Conservation (phyloP, 37 sponge, comb jelly and placozoan species). For the Halichondria panicea region DNA sequence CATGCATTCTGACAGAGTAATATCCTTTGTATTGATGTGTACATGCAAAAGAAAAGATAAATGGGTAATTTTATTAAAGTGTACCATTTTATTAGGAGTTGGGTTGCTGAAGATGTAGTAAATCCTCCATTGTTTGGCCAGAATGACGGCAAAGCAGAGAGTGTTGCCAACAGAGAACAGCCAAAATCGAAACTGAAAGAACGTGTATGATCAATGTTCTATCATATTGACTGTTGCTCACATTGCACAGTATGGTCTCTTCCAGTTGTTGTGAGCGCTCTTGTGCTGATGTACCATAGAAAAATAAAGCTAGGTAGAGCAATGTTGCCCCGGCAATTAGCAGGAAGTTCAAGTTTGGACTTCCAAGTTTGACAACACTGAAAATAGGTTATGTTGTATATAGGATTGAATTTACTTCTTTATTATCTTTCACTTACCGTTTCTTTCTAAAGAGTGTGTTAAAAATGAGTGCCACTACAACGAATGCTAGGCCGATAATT, state of each 20-base stretch:
- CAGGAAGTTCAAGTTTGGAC: conserved; percentile 16
- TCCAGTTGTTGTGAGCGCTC: background rate
- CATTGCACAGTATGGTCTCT: conserved; percentile 3
- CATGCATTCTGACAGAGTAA: too few relatives aligned
- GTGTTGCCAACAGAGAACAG: conserved; percentile 7
- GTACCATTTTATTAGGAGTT: conserved; percentile 24
- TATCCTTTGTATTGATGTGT: too few relatives aligned
- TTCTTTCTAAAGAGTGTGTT: conserved; percentile 11
- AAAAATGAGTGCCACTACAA: background rate
- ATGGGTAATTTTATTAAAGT: background rate
- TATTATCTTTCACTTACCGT: conserved; percentile 1
- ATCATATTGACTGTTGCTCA: background rate
- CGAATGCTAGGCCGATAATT: background rate
- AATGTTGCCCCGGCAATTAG: conserved; percentile 5
- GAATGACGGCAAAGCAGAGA: conserved; percentile 34
- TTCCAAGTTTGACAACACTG: conserved; percentile 14
- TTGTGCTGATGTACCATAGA: background rate
- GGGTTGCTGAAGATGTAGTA: conserved; percentile 33
- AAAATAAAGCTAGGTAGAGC: background rate
- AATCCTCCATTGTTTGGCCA: conserved; percentile 26
- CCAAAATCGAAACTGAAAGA: conserved; percentile 20
- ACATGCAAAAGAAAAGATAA: background rate
- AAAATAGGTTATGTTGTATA: background rate
- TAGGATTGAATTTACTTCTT: background rate
- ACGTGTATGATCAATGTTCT: background rate